Evolutionary conservation across 2,888 invertebrate genomes (phyloP), one percentile per base, ranked within the genome.

Genomic region (Dasysyrphus albostriatus): DNA sequence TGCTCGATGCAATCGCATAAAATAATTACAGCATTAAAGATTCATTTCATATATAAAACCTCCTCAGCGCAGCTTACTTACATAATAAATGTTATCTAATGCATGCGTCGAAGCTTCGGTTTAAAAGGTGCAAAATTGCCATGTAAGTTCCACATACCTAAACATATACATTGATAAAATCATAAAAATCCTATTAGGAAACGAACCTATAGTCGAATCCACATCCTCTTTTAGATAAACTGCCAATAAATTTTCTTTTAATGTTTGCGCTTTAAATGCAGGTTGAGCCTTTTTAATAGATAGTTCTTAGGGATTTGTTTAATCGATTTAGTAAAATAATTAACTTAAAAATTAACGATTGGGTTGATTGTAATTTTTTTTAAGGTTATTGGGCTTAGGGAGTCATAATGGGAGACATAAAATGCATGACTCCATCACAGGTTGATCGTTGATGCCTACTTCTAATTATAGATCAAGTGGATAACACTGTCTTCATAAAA

Each of bases 161-260:
- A 3, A 5, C 16, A 47, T 47, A 8, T 47, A 8, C 7, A 42
- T 42, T 42, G 14, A n/a, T 47, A 47, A 47, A n/a, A 16, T 47
- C 44, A 47, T 47, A 47, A n/a, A 47, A 47, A 47, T 47, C 44
- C 44, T 47, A 47, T 47, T 47, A 47, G 16, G n/a, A 47, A 47
- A 47, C 16, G 44, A 47, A 47, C 44, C 44, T 16, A 16, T 16
- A 47, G 3, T 16, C 8, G 7, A 16, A 16, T 16, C 44, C n/a
- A 47, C 44, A n/a, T 47, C 44, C 16, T 8, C 44, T 47, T 44
- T 44, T 16, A 47, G 44, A 47, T 16, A 47, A 47, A 47, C 7
- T 8, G 3, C 44, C 44, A 47, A 47, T 47, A 47, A 47, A 47
- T 47, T 47, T 47, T 16, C n/a, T 16, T 47, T 47, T 47, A 47